phyloP scores from a whole-genome alignment of 2,113 vertebrate genomes.

The Callionymus lyra region DNA sequence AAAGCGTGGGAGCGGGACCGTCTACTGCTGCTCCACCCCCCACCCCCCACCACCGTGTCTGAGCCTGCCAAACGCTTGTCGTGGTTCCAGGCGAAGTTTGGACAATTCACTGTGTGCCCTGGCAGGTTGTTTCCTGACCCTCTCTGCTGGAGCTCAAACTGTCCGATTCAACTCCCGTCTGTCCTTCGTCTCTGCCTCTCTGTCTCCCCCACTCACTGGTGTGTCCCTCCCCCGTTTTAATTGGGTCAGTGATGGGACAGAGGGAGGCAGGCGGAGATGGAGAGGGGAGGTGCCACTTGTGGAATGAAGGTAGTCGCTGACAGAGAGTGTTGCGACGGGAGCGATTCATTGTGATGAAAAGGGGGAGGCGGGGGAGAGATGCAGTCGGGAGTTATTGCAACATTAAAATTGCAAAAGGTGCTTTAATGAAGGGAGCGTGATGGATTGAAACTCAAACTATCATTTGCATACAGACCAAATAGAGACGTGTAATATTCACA shows the following conservation, averaged over 20 bases:
- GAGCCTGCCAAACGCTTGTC: constrained; percentile 26
- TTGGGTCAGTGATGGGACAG: constrained; percentile 62
- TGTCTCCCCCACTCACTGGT: constrained; percentile 33
- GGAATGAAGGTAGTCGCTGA: constrained; percentile 4
- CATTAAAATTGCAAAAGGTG: too few species aligned
- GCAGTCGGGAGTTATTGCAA: too few species aligned
- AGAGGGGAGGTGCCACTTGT: constrained; percentile 11
- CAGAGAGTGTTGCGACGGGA: constrained; percentile 10
- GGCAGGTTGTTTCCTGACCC: constrained; percentile 37
- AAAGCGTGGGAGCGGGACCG: constrained; percentile 31
- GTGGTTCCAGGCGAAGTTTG: constrained; percentile 50
- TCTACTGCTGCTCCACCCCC: constrained; percentile 33
- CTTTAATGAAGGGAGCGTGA: too few species aligned
- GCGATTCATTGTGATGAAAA: constrained; percentile 9
- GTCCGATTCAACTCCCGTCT: constrained; percentile 21
- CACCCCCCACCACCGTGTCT: constrained; percentile 34
- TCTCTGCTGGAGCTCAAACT: constrained; percentile 40
- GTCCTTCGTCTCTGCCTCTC: constrained; percentile 33
- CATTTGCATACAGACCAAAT: too few species aligned
- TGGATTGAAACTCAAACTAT: too few species aligned
- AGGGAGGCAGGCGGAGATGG: constrained; percentile 29
- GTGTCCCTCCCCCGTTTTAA: constrained; percentile 53
- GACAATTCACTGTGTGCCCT: constrained; percentile 31
- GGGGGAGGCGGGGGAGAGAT: not conserved
- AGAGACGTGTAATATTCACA: too few species aligned